A percentile compares a stretch with the other conserved stretches of the same genome.
Evolutionary conservation across 2,888 invertebrate species (phyloP).

Genomic region (Brenthis hecate): DNA sequence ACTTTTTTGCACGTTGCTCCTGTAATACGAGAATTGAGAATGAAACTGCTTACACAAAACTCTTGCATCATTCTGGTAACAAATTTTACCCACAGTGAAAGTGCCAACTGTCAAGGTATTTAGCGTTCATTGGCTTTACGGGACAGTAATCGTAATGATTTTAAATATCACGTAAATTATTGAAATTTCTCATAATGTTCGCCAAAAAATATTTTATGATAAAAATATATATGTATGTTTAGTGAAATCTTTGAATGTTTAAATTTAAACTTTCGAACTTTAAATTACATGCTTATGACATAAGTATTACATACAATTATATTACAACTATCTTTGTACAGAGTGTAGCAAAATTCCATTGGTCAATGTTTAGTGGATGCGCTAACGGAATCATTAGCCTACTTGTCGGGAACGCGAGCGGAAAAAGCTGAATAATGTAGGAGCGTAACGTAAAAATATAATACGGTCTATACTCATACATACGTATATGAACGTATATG

Average conservation of each 20-base stretch:
- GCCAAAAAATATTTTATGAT: conserved; percentile 1
- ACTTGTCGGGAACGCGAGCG: conserved; percentile 68
- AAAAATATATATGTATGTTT: conserved; percentile 7
- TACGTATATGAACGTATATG: background rate
- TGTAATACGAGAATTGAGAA: conserved; percentile 44
- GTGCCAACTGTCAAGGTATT: conserved; percentile 56
- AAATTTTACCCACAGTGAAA: conserved; percentile 69
- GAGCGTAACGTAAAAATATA: conserved; percentile 41
- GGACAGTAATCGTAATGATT: conserved; percentile 33
- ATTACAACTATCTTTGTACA: conserved; percentile 7
- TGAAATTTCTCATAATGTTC: conserved; percentile 7
- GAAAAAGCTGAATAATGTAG: conserved; percentile 75
- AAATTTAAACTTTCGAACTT: background rate
- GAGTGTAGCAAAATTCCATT: conserved; percentile 65
- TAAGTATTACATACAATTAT: background rate
- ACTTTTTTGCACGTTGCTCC: conserved; percentile 14
- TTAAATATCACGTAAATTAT: conserved; percentile 28
- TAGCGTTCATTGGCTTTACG: conserved; percentile 38
- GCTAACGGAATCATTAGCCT: conserved; percentile 80
- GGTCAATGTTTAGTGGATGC: conserved; percentile 72
- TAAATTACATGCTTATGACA: background rate
- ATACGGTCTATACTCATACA: background rate
- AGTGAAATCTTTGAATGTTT: conserved; percentile 8
- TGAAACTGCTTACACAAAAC: conserved; percentile 54
- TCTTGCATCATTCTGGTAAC: conserved; percentile 62